These are phyloP conservation scores for Otolemur garnettii DNA, from an alignment of 2,113 vertebrate species.

Conservation along the genomic window DNA sequence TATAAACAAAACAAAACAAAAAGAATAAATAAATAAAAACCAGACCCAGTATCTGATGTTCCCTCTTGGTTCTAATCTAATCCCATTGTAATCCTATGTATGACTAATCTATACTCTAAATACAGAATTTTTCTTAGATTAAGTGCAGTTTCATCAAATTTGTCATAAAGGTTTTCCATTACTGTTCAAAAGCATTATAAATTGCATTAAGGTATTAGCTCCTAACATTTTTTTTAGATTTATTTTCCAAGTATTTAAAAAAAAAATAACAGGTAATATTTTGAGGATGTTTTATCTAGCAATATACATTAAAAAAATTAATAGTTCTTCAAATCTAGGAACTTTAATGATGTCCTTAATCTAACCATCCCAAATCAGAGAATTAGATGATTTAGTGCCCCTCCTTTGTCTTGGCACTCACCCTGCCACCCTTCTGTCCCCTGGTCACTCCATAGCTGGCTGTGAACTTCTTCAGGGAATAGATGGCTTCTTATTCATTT, in stretches of 20 bases:
- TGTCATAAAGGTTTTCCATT: background rate
- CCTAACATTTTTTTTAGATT: conserved; percentile 36
- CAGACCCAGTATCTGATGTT: background rate
- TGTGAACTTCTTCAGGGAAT: background rate
- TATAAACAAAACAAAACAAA: too few relatives aligned
- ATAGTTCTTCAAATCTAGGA: background rate
- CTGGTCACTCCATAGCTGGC: background rate
- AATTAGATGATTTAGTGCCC: background rate
- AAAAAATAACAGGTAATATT: background rate
- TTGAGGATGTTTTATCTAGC: background rate
- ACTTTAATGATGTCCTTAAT: background rate
- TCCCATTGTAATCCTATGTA: background rate
- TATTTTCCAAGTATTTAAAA: background rate
- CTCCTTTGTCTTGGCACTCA: background rate
- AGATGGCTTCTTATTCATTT: background rate
- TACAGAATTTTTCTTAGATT: background rate
- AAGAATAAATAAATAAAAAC: background rate
- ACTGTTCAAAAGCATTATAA: background rate
- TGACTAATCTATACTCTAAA: background rate
- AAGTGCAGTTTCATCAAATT: background rate
- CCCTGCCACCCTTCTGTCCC: background rate
- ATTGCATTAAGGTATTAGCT: conserved; percentile 4
- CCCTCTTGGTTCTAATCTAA: conserved; percentile 20
- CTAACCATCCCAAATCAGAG: background rate
- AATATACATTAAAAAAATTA: background rate